Percentiles rank a stretch among this genome's conserved stretches.
These are phyloP conservation scores for Zaprionus tsacasi DNA, from an alignment of 1,140 invertebrate genomes.

Conservation along the genomic window DNA sequence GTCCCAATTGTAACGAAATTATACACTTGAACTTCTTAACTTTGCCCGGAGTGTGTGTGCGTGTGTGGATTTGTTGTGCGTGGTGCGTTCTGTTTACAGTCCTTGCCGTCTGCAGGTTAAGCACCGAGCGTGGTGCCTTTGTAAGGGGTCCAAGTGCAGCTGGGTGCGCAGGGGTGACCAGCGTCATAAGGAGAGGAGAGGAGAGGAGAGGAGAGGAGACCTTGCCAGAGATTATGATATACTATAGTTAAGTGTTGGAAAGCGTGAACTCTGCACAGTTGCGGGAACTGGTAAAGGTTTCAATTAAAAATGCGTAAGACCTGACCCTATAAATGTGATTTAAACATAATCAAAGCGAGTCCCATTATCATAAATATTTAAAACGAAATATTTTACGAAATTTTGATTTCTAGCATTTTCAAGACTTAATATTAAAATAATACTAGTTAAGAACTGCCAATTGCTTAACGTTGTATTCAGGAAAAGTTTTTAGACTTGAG, in stretches of 20 bases:
- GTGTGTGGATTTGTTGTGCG: not conserved
- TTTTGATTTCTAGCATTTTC: too few species aligned
- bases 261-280: not conserved
- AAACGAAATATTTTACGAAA: too few species aligned
- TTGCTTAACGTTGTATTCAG: too few species aligned
- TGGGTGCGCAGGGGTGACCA: not conserved
- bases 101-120: slow-evolving; percentile 13
- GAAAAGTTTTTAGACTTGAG: too few species aligned
- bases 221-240: not conserved
- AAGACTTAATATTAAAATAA: too few species aligned
- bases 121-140: not conserved
- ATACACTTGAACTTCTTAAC: slow-evolving; percentile 80
- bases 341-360: too few species aligned
- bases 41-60: slow-evolving; percentile 28
- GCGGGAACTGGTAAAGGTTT: not conserved
- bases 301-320: not conserved
- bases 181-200: not conserved
- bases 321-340: too few species aligned
- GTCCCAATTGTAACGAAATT: slow-evolving; percentile 77
- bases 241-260: not conserved
- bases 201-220: not conserved
- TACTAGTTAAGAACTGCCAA: too few species aligned
- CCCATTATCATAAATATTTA: not conserved
- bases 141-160: not conserved
- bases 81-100: slow-evolving; percentile 23